Evolutionary conservation across 2,888 invertebrate genomes (phyloP).

Genomic region (Macrophya alboannulata): DNA sequence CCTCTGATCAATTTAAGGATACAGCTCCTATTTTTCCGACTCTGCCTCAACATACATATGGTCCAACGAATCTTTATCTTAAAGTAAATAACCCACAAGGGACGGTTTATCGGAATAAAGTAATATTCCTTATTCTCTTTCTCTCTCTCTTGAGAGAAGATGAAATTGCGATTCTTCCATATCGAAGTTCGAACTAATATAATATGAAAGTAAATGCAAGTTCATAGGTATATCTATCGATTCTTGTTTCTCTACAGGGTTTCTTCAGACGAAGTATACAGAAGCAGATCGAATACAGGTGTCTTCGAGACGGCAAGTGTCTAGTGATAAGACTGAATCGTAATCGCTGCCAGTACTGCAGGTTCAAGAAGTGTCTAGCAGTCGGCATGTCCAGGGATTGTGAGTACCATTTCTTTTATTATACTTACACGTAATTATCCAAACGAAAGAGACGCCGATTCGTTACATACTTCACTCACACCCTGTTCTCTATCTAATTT

Average conservation of each 20-base stretch:
- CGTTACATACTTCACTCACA: not conserved
- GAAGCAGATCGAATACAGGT: conserved; percentile 98
- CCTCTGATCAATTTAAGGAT: conserved; percentile 1
- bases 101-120: conserved; percentile 18
- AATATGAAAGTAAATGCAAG: not conserved
- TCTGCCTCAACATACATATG: not conserved
- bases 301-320: conserved; percentile 96
- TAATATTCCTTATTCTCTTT: not conserved
- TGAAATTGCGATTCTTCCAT: not conserved
- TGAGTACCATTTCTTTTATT: conserved; percentile 83
- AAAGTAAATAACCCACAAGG: not conserved
- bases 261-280: conserved; percentile 98
- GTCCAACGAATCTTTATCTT: not conserved
- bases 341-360: conserved; percentile 97
- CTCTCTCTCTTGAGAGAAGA: not conserved
- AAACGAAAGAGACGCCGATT: not conserved
- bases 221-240: not conserved
- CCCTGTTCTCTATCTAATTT: conserved; percentile 45
- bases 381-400: conserved; percentile 99
- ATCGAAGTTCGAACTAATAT: not conserved
- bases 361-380: conserved; percentile 97
- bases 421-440: not conserved
- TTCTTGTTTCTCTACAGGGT: conserved; percentile 85
- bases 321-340: conserved; percentile 95
- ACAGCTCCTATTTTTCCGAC: not conserved